Base-by-base conservation (phyloP, 1,140 invertebrate genomes). In the Cherax destructor region DNA sequence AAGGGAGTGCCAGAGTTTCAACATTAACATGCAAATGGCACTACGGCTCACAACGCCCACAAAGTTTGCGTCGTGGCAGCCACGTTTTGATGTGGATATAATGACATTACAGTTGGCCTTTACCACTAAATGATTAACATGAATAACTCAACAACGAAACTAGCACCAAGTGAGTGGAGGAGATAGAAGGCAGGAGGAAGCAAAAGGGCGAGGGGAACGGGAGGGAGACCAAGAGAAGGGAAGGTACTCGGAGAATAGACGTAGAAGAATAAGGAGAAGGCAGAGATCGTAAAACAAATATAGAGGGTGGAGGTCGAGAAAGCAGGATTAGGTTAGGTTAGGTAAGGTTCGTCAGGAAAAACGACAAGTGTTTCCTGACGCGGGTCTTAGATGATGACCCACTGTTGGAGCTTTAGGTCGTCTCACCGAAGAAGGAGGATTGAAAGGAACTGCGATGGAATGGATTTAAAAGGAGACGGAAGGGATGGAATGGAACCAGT, bases 11-110 rank as follows among this genome's bases (percentile, higher is more conserved):
- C 84, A 86, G 59, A 4, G 76, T 56, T 24, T 74, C 85, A 50
- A 86, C 21, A 86, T 86, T 86, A 86, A 61, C 85, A 86, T 86
- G 85, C 50, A 86, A 86, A 86, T 86, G 52, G 85, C 56, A 59
- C 85, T 50, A 52, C 74, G 56, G 69, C 85, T 41, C 56, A 78
- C 85, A 86, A 78, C 76, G 69, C 85, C 21, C 56, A 78, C 85
- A 86, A 86, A 86, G 74, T 86, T 86, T 86, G 78, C 74, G 74
- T 59, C 76, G 21, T 52, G 50, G 13, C 85, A 72, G 76, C 61
- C n/a, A 30, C 85, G 85, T 86, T 86, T 56, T 77, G 76, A 78
- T 86, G 85, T 78, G 74, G 49, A 10, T 41, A 49, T 86, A 77
- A 86, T 86, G 76, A 86, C 74, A 72, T 86, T 78, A 81, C 41